Conservation (phyloP, 37 sponge, comb jelly and placozoan genomes). For the Halichondria panicea region DNA sequence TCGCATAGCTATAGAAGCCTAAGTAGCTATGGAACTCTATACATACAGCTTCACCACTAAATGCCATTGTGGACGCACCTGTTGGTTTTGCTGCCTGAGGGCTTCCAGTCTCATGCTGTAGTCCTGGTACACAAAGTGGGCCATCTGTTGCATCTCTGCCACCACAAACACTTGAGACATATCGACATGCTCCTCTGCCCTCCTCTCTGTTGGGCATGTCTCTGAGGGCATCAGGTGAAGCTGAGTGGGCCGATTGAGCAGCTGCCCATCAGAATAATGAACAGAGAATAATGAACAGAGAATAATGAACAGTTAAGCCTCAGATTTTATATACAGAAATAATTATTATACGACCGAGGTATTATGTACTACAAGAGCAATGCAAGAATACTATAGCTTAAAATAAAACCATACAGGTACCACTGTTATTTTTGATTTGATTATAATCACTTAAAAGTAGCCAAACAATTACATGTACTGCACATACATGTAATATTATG, state of each 20-base stretch:
- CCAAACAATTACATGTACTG: too few relatives aligned
- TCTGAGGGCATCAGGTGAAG: slow-evolving; percentile 89
- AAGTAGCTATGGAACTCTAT: neutral
- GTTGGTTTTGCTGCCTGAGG: slow-evolving; percentile 23
- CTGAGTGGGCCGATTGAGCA: slow-evolving; percentile 65
- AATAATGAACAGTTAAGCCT: too few relatives aligned
- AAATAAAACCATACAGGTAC: too few relatives aligned
- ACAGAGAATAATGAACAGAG: too few relatives aligned
- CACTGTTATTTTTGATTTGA: too few relatives aligned
- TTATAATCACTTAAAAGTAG: too few relatives aligned
- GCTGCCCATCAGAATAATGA: too few relatives aligned
- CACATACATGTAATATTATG: too few relatives aligned
- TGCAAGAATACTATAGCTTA: too few relatives aligned
- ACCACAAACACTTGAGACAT: slow-evolving; percentile 47
- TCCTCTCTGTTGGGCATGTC: slow-evolving; percentile 73
- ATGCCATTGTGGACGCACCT: neutral
- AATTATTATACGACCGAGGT: too few relatives aligned
- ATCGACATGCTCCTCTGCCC: slow-evolving; percentile 40
- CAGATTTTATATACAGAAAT: too few relatives aligned
- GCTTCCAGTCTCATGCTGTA: slow-evolving; percentile 59
- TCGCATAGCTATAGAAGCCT: neutral
- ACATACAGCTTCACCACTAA: neutral
- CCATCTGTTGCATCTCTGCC: slow-evolving; percentile 69
- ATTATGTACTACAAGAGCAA: too few relatives aligned
- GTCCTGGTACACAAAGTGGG: slow-evolving; percentile 76